Percentiles rank a stretch among this genome's conserved stretches.
These are phyloP conservation scores for Poeciliopsis turneri DNA, from an alignment of 2,797 vertebrate genomes.

Conservation along the genomic window DNA sequence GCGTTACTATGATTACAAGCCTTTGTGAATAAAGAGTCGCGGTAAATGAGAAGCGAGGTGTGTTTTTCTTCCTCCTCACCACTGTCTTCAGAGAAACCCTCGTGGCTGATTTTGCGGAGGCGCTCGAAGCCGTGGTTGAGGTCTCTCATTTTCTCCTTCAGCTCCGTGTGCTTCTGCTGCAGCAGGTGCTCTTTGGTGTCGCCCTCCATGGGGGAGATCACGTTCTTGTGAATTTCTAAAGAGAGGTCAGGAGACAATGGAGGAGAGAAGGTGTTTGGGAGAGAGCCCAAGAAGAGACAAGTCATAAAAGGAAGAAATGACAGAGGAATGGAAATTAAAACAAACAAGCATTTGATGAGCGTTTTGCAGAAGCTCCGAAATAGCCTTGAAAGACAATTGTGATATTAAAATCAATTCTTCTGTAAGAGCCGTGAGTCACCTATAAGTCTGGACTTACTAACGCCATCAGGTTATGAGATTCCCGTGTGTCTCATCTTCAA, in stretches of 20 bases:
- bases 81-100: slow-evolving; percentile 86
- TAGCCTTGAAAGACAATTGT: background rate
- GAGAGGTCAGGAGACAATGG: slow-evolving; percentile 4
- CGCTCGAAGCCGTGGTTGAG: slow-evolving; percentile 93
- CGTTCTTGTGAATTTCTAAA: slow-evolving; percentile 90
- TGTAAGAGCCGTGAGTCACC: background rate
- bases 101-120: slow-evolving; percentile 89
- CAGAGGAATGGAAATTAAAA: background rate
- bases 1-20: slow-evolving; percentile 35
- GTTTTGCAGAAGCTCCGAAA: slow-evolving; percentile 15
- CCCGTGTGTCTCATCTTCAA: background rate
- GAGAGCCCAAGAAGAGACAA: background rate
- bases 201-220: slow-evolving; percentile 85
- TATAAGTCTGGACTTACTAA: background rate
- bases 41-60: slow-evolving; percentile 17
- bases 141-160: slow-evolving; percentile 89
- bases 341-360: slow-evolving; percentile 6
- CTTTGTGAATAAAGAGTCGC: slow-evolving; percentile 31
- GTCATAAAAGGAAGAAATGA: background rate
- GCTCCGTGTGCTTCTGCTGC: slow-evolving; percentile 87
- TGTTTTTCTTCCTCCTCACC: slow-evolving; percentile 75
- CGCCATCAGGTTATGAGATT: slow-evolving; percentile 12
- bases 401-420: slow-evolving; percentile 11
- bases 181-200: slow-evolving; percentile 82
- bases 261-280: background rate